Evolutionary conservation across 2,888 invertebrate species (phyloP), one percentile per base, ranked within the genome.

Genomic region (Aphelenchoides bicaudatus): DNA sequence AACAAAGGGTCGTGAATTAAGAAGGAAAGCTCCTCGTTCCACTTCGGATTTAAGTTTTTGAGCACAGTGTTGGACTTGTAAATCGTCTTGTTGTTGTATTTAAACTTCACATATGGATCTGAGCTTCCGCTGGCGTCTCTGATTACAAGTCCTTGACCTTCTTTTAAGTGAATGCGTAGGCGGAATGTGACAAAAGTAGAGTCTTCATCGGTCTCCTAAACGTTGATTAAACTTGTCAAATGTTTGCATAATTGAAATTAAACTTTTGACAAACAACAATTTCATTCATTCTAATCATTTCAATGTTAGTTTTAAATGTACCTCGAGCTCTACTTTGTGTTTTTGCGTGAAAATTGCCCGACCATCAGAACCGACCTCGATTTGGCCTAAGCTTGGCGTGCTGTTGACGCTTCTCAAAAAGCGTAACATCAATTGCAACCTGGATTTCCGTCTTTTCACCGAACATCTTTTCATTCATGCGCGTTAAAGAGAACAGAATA

Each of bases 21-120:
- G 71, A 93, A 85, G 6, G 88, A 88, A 81, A 96, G 92, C 71
- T 87, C 88, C 81, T 98, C 96, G 79, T 98, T 92, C 96, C 96
- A 98, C n/a, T 88, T 85, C 0, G 96, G 96, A 82, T 94, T 94
- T 61, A 98, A 84, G 80, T 91, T 92, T 73, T 92, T 86, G 81
- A 89, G 89, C 61, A 98, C 88, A 56, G 90, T 96, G 79, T 88
- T 87, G 70, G 91, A 92, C 83, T 93, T 94, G 83, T 92, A 90
- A 69, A 92, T 85, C 68, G 91, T 83, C 63, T 90, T 85, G 4
- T 68, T 66, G 8, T 67, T 63, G 64, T 78, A 74, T 29, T 71
- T 70, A 60, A 78, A 70, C 50, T 75, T 78, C 27, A 78, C 75
- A 59, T 78, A 78, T 4, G 78, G 78, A 56, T 78, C 78, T 37